Evolutionary conservation across 2,113 vertebrate genomes (phyloP).

Genomic region (Elephas maximus): DNA sequence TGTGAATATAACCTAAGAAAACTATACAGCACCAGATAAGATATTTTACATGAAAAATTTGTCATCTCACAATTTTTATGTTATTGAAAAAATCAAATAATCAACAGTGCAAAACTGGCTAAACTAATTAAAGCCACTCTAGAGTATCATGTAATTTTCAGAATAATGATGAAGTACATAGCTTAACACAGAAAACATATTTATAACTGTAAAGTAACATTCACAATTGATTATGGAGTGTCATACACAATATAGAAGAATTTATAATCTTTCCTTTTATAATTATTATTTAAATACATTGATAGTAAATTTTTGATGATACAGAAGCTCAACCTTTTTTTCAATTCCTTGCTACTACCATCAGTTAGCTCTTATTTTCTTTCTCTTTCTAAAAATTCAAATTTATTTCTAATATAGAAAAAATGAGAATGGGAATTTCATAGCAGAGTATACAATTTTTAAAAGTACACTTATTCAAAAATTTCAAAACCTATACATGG

Average conservation of each 20-base stretch:
- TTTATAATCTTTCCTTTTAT: neutral
- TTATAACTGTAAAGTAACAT: neutral
- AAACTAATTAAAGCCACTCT: neutral
- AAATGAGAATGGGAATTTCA: neutral
- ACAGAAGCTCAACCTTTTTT: neutral
- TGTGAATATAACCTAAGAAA: neutral
- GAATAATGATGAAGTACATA: neutral
- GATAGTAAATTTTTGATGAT: neutral
- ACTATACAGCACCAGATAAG: neutral
- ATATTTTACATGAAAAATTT: neutral
- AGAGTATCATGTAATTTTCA: neutral
- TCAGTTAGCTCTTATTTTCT: neutral
- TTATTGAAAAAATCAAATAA: neutral
- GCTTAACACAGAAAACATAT: neutral
- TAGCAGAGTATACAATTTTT: neutral
- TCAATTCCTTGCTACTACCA: neutral
- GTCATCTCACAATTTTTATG: neutral
- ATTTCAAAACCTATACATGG: neutral
- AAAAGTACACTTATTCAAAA: neutral
- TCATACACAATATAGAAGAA: neutral
- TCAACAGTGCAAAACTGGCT: neutral
- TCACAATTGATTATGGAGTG: neutral
- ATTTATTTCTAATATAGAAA: slow-evolving; percentile 16
- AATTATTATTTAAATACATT: neutral
- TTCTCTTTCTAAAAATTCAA: neutral